Evolutionary conservation across 2,888 invertebrate species (phyloP).

Genomic region (Melieria crassipennis): DNA sequence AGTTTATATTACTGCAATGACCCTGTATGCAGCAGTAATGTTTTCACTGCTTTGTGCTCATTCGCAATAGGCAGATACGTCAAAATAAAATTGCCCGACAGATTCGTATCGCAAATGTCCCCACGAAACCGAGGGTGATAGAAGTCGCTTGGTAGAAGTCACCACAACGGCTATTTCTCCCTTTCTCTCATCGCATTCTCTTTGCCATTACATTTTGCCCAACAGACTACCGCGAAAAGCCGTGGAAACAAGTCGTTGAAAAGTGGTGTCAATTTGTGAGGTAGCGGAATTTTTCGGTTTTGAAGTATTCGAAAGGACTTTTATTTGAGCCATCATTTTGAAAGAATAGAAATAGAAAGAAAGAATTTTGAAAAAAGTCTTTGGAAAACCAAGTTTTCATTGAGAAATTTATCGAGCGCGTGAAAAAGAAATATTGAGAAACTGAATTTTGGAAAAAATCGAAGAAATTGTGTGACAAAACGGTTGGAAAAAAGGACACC

Average conservation of each 20-base stretch:
- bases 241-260: slow-evolving; percentile 24
- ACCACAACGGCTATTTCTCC: slow-evolving; percentile 46
- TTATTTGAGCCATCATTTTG: slow-evolving; percentile 15
- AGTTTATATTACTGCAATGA: too few relatives aligned
- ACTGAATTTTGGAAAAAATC: slow-evolving; percentile 31
- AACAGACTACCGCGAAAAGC: slow-evolving; percentile 31
- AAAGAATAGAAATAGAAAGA: slow-evolving; percentile 18
- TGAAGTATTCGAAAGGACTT: slow-evolving; percentile 25
- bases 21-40: background rate
- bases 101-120: background rate
- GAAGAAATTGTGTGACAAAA: slow-evolving; percentile 12
- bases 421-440: slow-evolving; percentile 21
- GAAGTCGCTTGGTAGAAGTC: slow-evolving; percentile 54
- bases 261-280: background rate
- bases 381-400: slow-evolving; percentile 36
- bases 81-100: background rate
- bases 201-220: slow-evolving; percentile 15
- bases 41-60: too few relatives aligned
- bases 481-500: slow-evolving; percentile 20
- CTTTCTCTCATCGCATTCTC: background rate
- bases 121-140: slow-evolving; percentile 38
- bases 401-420: slow-evolving; percentile 37
- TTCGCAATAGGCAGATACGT: too few relatives aligned
- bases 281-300: slow-evolving; percentile 6
- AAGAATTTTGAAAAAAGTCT: slow-evolving; percentile 10